These are phyloP conservation scores for Baccha elongata DNA, from an alignment of 2,888 invertebrate genomes.

Conservation along the genomic window DNA sequence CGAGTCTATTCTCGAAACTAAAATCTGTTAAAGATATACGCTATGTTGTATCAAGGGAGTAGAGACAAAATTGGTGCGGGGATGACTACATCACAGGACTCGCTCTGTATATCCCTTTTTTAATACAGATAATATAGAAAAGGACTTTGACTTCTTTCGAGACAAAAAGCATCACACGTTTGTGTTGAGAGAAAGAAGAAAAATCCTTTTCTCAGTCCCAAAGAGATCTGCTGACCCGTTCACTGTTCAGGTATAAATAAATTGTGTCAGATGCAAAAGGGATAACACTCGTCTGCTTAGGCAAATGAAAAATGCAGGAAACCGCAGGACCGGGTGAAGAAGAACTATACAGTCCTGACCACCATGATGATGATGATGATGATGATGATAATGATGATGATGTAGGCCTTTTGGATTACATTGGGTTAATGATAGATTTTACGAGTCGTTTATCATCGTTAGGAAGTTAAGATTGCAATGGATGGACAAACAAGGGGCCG, in stretches of 20 bases:
- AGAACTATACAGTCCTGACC: neutral
- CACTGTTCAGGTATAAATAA: conserved; percentile 59
- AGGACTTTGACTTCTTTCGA: conserved; percentile 22
- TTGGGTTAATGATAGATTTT: conserved; percentile 63
- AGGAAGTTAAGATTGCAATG: conserved; percentile 49
- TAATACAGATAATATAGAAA: conserved; percentile 12
- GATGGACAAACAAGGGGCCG: conserved; percentile 36
- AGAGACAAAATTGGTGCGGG: conserved; percentile 17
- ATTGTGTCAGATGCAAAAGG: conserved; percentile 69
- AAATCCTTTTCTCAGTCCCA: conserved; percentile 10
- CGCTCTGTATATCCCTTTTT: conserved; percentile 24
- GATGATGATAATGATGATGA: conserved; percentile 51
- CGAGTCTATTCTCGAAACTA: conserved; percentile 67
- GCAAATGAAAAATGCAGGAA: conserved; percentile 70
- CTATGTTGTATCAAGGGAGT: conserved; percentile 49
- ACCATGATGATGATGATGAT: neutral
- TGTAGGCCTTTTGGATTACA: conserved; percentile 69
- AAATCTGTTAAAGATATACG: conserved; percentile 71
- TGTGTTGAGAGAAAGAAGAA: neutral
- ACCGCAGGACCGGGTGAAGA: conserved; percentile 8
- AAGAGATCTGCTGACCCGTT: conserved; percentile 52
- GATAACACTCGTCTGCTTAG: conserved; percentile 56
- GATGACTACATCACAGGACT: conserved; percentile 41
- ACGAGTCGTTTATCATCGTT: conserved; percentile 70
- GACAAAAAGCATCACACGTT: conserved; percentile 49